Base-by-base conservation (phyloP, 2,888 invertebrate species). In the Acanthoscelides obtectus region DNA sequence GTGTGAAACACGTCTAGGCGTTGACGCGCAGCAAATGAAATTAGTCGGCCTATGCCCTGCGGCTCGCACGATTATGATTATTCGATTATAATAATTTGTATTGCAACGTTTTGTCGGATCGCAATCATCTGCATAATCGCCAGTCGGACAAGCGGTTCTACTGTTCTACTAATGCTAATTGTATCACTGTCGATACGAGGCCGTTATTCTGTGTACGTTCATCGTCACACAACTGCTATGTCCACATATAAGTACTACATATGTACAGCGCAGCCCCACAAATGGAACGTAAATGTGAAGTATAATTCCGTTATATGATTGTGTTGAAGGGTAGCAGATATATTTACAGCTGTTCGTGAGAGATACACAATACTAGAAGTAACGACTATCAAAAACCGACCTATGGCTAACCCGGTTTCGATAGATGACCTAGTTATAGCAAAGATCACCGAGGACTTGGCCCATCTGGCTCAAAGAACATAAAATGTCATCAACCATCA, bases 71-170 rank as follows among this genome's bases (percentile, higher is more conserved):
- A 74, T 72, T 71, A 74, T 71, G 71, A 70, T 71, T 72, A 73
- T 74, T 73, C 70, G 73, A 72, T 73, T 75, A 73, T 74, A 68
- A 72, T 70, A 73, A 72, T 75, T 74, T 72, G 73, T 73, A 72
- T 70, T 68, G 72, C 69, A 69, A 12, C 45, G 45, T 45, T 45
- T 45, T 45, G 45, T 45, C 73, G 64, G 72, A 72, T 70, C 73
- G 67, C 67, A 69, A 69, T 67, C 72, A 67, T 69, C 73, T 73
- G 71, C 67, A 70, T 72, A 72, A 70, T 70, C 68, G n/a, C 68
- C n/a, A 22, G 66, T 67, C 67, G 12, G 45, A 45, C 45, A 45
- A 45, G 45, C 45, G 45, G 45, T 1, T 45, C 45, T 45, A 45
- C 8, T 45, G 17, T 45, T 45, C 45, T 12, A 45, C 45, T 45